Evolutionary conservation across 2,113 vertebrate genomes (phyloP), one percentile per base, ranked within the genome.

Genomic region (Ellobius talpinus): DNA sequence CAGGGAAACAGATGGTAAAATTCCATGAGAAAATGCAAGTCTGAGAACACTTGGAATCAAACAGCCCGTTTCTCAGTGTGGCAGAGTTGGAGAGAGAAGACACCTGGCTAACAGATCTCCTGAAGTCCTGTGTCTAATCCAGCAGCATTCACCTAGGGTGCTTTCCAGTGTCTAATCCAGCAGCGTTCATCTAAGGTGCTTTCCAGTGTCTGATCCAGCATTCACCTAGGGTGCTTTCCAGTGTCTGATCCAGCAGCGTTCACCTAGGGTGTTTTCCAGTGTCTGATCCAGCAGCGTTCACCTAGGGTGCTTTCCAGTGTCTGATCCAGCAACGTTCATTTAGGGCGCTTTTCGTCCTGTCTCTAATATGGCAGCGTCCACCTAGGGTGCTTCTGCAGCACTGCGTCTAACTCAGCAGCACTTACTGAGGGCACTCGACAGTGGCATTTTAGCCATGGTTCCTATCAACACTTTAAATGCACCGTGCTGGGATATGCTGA

Each of bases 401-500:
- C 39, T 31, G 58, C 16, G 23, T 8, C 79, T 39, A n/a, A 61
- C 24, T 55, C 11, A 26, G 23, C 50, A 26, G 11, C 12, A 7
- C 26, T 24, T 36, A 82, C 33, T 55, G 7, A 29, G 24, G 8
- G 61, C 16, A 7, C 58, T 65, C 66, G 45, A 33, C 31, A 24
- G 29, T 12, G 2, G 36, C 45, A 65, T 16, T 31, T 63, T 31
- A 61, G 33, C 2, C 3, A 7, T 42, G 39, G 55, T 65, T 50
- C 26, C 90, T 52, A n/a, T 4, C n/a, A 12, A 55, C 1, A 36
- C 74, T 90, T 24, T 23, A 45, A 21, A 55, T 55, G 45, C 19
- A 7, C 11, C 2, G 17, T 5, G 9, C n/a, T 2, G 26, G 31
- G 21, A 72, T 21, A 4, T 1, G 19, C 42, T 24, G 3, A 19